Evolutionary conservation across 2,888 invertebrate species (phyloP).

Genomic region (Cacoxenus indagator): DNA sequence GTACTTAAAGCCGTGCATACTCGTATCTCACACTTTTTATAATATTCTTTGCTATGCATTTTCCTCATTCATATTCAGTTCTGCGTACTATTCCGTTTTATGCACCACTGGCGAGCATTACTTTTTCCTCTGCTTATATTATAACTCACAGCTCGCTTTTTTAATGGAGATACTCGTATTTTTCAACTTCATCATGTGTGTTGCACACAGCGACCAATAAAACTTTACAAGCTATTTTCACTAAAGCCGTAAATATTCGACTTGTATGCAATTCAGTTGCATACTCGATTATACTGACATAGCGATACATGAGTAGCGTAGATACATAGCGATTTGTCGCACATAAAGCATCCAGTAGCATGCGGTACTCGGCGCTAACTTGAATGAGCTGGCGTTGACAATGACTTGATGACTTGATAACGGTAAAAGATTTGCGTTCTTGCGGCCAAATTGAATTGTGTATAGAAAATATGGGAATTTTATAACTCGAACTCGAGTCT

Average conservation of each 20-base stretch:
- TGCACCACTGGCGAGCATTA: background rate
- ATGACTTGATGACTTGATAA: background rate
- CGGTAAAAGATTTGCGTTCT: no score
- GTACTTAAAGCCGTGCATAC: slow-evolving; percentile 36
- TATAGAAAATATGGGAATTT: background rate
- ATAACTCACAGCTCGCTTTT: no score
- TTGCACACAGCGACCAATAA: slow-evolving; percentile 32
- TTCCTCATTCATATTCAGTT: slow-evolving; percentile 28
- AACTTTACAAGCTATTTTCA: slow-evolving; percentile 46
- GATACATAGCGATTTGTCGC: background rate
- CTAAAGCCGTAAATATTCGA: slow-evolving; percentile 40
- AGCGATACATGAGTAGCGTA: background rate
- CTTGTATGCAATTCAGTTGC: background rate
- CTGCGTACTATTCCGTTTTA: background rate
- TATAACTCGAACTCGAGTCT: no score
- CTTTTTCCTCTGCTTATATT: background rate
- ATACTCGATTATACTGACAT: background rate
- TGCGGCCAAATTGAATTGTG: background rate
- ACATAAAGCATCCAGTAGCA: background rate
- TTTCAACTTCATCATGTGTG: slow-evolving; percentile 52
- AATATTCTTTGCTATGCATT: slow-evolving; percentile 52
- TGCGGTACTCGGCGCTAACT: background rate
- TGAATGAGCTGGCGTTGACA: background rate
- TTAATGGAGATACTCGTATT: background rate
- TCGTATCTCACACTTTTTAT: slow-evolving; percentile 29